Conservation (phyloP, 2,113 vertebrate species). For the Craseonycteris thonglongyai region DNA sequence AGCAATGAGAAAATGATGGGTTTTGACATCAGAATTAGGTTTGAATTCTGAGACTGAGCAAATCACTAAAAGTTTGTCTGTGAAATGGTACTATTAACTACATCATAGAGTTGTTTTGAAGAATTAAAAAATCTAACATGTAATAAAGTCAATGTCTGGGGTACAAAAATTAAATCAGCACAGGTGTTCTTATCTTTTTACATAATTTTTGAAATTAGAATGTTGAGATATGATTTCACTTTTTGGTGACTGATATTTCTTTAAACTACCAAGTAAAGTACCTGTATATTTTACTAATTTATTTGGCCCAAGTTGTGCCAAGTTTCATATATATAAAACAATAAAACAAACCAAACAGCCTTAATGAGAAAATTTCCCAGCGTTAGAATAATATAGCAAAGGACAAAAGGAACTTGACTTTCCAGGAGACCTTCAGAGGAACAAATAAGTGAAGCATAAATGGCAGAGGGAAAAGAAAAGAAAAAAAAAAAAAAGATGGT, state of each 20-base stretch:
- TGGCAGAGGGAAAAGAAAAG: too few relatives aligned
- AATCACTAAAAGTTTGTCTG: background rate
- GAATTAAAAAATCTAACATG: background rate
- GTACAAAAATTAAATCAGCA: background rate
- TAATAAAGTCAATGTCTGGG: background rate
- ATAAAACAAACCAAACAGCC: background rate
- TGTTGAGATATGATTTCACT: background rate
- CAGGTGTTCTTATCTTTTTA: background rate
- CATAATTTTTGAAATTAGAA: constrained; percentile 3
- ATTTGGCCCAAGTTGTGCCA: background rate
- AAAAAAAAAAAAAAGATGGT: background rate
- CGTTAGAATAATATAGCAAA: background rate
- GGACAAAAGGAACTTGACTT: background rate
- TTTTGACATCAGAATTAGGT: background rate
- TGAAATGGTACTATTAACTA: background rate
- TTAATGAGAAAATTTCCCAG: background rate
- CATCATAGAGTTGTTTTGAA: background rate
- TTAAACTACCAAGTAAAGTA: constrained; percentile 13
- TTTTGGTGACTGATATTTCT: background rate
- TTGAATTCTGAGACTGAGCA: background rate
- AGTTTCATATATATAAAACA: background rate
- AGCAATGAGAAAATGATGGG: background rate
- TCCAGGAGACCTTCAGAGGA: background rate
- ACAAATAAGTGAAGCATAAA: background rate
- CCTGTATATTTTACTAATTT: background rate